Evolutionary conservation across 2,113 vertebrate genomes (phyloP), one percentile per base, ranked within the genome.

Genomic region (Theristicus caerulescens): DNA sequence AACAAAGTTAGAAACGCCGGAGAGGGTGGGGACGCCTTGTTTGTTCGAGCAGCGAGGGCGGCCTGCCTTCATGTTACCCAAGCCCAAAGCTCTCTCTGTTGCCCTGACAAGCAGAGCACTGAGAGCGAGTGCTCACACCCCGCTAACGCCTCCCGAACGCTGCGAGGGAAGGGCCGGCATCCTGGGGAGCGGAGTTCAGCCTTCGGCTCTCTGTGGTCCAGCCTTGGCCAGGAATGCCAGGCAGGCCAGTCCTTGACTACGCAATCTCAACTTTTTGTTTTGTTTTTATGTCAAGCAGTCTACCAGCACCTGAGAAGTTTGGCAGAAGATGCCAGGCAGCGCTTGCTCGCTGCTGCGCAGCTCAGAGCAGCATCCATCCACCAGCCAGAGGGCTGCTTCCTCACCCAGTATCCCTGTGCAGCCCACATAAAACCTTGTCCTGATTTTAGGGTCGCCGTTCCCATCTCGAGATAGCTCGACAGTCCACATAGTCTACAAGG

Each of bases 261-360:
- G 31, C 26, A 9, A 40, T 14, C 52, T 21, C 2, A 0, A 44
- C n/a, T 38, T 64, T 47, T 7, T 76, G 61, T 26, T 69, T 42
- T 59, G 38, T n/a, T 85, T 31, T 54, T 24, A 25, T 6, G 51
- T 16, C 32, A 32, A 62, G 58, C 65, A 66, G 29, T 11, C 57
- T n/a, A 24, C 52, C 17, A 57, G 59, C 42, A 65, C 65, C 81
- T 17, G 25, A 38, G n/a, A 6, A 5, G 14, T 36, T n/a, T 51
- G 70, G 26, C 27, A 44, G 51, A 55, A 16, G 64, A 11, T 25
- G 54, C 29, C 54, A 5, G 32, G 16, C 19, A n/a, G 59, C 2
- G 17, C 27, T 25, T 2, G 0, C 57, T 77, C 15, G 1, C 44
- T 22, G 13, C 58, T 14, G 42, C 4, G 0, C 27, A 36, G 47